Evolutionary conservation across 2,113 vertebrate genomes (phyloP), one percentile per base, ranked within the genome.

Genomic region (Thymallus thymallus): DNA sequence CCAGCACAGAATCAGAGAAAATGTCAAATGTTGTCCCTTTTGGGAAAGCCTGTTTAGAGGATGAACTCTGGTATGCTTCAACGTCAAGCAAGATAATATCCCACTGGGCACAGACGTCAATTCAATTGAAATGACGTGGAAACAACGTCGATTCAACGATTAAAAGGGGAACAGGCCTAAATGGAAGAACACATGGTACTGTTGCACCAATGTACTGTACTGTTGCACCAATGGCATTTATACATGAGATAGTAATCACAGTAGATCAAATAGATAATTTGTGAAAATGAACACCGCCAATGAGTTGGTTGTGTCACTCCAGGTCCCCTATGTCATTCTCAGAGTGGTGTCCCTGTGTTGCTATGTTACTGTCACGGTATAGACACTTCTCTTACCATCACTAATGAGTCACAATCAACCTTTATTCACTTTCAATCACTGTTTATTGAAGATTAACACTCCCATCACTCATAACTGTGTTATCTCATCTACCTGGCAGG

Each of bases 261-360:
- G 16, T 26, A 23, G 68, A 74, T 81, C 79, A 84, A 68, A 79
- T 69, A 79, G 65, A 65, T 69, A 68, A 83, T 83, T 73, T 76
- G 56, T 45, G 56, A 22, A 71, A 67, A 81, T 81, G 76, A 76
- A 78, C 77, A 78, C 60, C 67, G 63, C 60, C 72, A 72, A 76
- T 70, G 51, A 70, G 62, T 56, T 69, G 68, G 51, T 80, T 60
- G 9, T 41, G 35, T 41, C 35, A 41, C 35, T 41, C 35, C 9
- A 29, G 51, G 68, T 68, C 75, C 69, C 58, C 18, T 6, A 24
- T 30, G 26, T 23, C 29, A 69, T 76, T 71, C 56, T 22, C 56
- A 60, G n/a, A 60, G 56, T 9, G 6, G 56, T 22, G 18, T 22
- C 64, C 13, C 16, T 29, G 64, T 66, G 29, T 35, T 32, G 64